Evolutionary conservation across 2,888 invertebrate genomes (phyloP).

Genomic region (Yponomeuta cagnagella): DNA sequence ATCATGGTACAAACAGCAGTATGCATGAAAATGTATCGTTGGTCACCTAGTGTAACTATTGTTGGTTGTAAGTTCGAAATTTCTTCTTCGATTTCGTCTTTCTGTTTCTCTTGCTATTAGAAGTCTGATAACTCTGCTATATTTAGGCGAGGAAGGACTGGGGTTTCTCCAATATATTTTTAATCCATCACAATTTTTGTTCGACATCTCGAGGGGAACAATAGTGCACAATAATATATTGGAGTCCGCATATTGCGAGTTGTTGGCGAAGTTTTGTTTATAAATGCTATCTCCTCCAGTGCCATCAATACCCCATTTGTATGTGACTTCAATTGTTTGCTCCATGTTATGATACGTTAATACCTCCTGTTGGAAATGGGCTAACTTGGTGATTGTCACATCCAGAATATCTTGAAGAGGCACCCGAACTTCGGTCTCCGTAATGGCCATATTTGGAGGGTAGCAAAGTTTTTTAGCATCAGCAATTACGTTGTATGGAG

Average conservation of each 20-base stretch:
- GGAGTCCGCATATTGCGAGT: constrained; percentile 4
- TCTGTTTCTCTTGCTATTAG: too few species aligned
- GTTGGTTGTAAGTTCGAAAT: background rate
- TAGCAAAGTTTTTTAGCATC: background rate
- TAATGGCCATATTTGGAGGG: constrained; percentile 1
- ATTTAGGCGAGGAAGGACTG: too few species aligned
- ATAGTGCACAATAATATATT: background rate
- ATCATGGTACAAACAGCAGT: constrained; percentile 19
- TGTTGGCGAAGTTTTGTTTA: constrained; percentile 10
- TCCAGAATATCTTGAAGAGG: background rate
- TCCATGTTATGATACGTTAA: too few species aligned
- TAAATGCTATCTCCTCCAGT: constrained; percentile 19
- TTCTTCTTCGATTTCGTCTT: too few species aligned
- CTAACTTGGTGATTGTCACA: background rate
- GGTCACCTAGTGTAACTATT: too few species aligned
- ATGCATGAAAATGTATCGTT: constrained; percentile 16
- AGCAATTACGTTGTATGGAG: background rate
- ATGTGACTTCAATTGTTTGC: too few species aligned
- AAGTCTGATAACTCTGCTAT: too few species aligned
- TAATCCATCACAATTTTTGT: background rate
- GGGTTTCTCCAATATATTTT: too few species aligned
- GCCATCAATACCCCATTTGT: too few species aligned
- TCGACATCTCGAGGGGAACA: constrained; percentile 6
- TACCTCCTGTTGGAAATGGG: too few species aligned
- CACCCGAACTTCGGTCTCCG: background rate